Base-by-base conservation (phyloP, 2,888 invertebrate species). In the Pyrochroa serraticornis region DNA sequence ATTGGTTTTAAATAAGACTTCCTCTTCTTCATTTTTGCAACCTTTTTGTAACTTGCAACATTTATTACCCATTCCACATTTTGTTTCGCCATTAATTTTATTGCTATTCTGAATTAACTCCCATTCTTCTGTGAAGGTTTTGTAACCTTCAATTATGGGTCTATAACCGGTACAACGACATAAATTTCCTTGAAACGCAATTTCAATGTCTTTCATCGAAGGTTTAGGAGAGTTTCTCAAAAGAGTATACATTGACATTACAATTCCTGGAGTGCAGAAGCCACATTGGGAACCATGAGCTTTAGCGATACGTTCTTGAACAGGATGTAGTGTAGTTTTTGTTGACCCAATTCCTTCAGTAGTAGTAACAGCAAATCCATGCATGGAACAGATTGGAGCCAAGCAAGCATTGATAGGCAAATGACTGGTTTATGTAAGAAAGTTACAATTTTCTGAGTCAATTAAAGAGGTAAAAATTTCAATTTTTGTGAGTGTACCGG, bases 161-260 rank as follows among this genome's bases (percentile, higher is more conserved):
- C 97, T 84, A 72, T 97, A 97, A 0, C 97, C 97, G 0, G 97
- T 97, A 75, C 97, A 97, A 58, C 97, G 85, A 70, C 96, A 97
- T 6, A 97, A 81, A 70, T 86, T 87, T 73, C 93, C 93, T 82
- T 93, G 93, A 66, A 93, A 87, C 0, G 92, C 87, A 5, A 86
- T 82, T 77, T 94, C 93, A 66, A 95, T 80, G 61, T 95, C 89
- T 8, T 84, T 79, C 83, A 91, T 89, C 0, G 84, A 82, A 3
- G 95, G 92, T 70, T 85, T 84, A 0, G 85, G 82, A 37, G 86
- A 85, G 67, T 85, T 90, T 70, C 97, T 82, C 0, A 97, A 79
- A 37, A 97, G 81, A 0, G 94, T 83, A 72, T 96, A 97, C 94
- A 97, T 95, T 0, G 96, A 95, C 97, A 97, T 97, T 0, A 97